Base-by-base conservation (phyloP, 2,113 vertebrate genomes). In the Eubucco bourcierii region DNA sequence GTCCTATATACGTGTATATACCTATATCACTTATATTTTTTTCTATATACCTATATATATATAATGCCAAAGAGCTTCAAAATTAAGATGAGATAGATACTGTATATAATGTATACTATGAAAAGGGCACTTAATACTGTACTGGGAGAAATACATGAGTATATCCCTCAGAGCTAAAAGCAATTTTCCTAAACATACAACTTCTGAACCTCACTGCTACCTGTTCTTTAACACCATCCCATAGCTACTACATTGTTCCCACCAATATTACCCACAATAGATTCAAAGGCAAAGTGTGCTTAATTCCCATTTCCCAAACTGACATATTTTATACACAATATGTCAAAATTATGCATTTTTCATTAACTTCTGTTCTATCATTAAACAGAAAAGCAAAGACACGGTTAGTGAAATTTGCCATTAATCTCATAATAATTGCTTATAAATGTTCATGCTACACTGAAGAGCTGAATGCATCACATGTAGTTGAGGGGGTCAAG, bases 381-480 rank as follows among this genome's bases (percentile, higher is more conserved):
- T 96, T 96, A 90, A 94, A 93, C 58, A 92, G 80, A 95, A 95
- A 90, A 95, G 73, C 37, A 94, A 94, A 78, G 79, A 89, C 90
- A 86, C 7, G 91, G 63, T 90, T 96, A 80, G 87, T 84, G n/a
- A 96, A 95, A 95, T 94, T 91, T 94, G 66, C 63, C 93, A 95
- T 91, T 96, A 94, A 94, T 94, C 93, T 96, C 95, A 91, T 95
- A 95, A 87, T 96, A 96, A 97, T 96, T 96, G 88, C 70, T 97
- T 96, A 93, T 90, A 96, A 94, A 95, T 77, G 92, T 88, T 95
- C 90, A 84, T 56, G 95, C 66, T 95, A 91, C 68, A 94, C 71
- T 91, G 80, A 93, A 84, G 80, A 97, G 87, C 80, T 95, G 92
- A 94, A 94, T 88, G 88, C 34, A 95, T 73, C 37, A 6, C 68